These are phyloP conservation scores for Andricus quercusramuli DNA, from an alignment of 2,888 invertebrate species.

Conservation along the genomic window DNA sequence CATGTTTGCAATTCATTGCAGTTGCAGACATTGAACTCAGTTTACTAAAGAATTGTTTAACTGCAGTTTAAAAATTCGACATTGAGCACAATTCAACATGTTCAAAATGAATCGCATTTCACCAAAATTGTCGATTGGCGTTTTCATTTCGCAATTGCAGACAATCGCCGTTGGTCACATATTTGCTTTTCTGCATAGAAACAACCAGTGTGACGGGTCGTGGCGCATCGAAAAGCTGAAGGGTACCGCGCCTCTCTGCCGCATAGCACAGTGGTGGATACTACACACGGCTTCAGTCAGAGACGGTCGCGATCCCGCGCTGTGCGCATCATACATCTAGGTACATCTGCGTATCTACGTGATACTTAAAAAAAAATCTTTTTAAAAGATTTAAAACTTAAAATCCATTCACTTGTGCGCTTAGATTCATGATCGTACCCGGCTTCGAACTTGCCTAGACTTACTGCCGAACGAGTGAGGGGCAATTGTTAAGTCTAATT, in stretches of 20 bases:
- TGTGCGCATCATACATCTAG: constrained; percentile 51
- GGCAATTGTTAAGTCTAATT: neutral
- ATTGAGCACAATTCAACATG: too few species aligned
- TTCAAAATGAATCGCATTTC: too few species aligned
- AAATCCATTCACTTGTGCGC: constrained; percentile 25
- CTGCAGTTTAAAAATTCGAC: too few species aligned
- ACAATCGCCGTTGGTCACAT: neutral
- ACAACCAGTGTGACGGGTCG: neutral
- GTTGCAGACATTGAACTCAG: too few species aligned
- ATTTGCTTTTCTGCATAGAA: neutral
- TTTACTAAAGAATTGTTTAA: too few species aligned
- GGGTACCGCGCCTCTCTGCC: constrained; percentile 46
- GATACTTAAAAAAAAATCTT: neutral
- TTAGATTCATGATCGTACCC: neutral
- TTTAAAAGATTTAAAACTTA: too few species aligned
- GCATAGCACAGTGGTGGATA: constrained; percentile 18
- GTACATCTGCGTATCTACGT: neutral
- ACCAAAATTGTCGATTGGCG: too few species aligned
- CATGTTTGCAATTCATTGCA: too few species aligned
- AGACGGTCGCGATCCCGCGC: constrained; percentile 53
- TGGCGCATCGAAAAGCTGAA: constrained; percentile 48
- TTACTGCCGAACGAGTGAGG: neutral
- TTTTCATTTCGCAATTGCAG: too few species aligned
- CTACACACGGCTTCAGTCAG: constrained; percentile 37
- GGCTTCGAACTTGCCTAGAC: neutral